These are phyloP conservation scores for Erpobdella octoculata DNA, from an alignment of 2,888 invertebrate species.

Conservation along the genomic window DNA sequence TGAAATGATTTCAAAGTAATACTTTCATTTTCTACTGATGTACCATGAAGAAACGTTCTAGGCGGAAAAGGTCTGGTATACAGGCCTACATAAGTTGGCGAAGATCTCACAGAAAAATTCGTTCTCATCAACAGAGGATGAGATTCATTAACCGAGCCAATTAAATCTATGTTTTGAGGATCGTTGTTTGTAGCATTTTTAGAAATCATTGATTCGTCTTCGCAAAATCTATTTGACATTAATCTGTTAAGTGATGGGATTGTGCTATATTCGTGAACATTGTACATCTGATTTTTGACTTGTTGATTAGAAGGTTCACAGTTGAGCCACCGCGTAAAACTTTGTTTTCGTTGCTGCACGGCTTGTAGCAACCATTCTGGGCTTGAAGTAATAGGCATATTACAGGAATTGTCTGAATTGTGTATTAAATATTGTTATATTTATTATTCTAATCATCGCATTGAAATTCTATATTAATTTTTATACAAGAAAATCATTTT, in stretches of 20 bases:
- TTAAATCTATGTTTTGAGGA: neutral
- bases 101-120: conserved; percentile 18
- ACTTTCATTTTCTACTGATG: conserved; percentile 7
- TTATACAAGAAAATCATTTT: neutral
- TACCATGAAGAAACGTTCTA: neutral
- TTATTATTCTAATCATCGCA: neutral
- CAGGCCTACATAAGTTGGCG: conserved; percentile 23
- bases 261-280: conserved; percentile 21
- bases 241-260: conserved; percentile 23
- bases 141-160: neutral
- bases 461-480: neutral
- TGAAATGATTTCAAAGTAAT: conserved; percentile 3
- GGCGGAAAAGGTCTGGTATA: conserved; percentile 18
- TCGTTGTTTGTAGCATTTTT: conserved; percentile 14
- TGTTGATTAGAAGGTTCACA: conserved; percentile 14
- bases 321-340: conserved; percentile 29
- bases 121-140: conserved; percentile 8
- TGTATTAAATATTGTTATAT: neutral
- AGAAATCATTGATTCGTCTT: conserved; percentile 11
- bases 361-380: conserved; percentile 27
- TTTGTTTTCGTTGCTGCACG: conserved; percentile 27
- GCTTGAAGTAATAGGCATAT: conserved; percentile 16
- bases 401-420: neutral
- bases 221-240: conserved; percentile 15
- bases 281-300: neutral